A percentile compares a stretch with the other conserved stretches of the same genome.
phyloP scores from a whole-genome alignment of 2,888 invertebrate species.

The Acronicta psi region DNA sequence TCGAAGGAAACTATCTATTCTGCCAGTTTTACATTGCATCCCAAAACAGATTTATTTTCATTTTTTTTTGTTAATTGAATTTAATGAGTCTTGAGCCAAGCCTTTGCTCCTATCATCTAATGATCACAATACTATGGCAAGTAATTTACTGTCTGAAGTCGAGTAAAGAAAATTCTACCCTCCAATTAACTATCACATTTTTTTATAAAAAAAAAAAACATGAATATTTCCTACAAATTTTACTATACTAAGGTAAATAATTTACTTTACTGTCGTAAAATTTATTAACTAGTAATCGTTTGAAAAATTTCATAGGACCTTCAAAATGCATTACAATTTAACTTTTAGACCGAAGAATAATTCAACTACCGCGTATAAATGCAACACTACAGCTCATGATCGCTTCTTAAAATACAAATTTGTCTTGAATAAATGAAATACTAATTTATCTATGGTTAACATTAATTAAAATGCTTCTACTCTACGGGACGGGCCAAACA shows the following conservation, averaged over 20 bases:
- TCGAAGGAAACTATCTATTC: too few relatives aligned
- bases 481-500: conserved; percentile 50
- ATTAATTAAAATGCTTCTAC: conserved; percentile 36
- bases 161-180: background rate
- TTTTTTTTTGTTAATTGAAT: too few relatives aligned
- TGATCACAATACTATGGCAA: too few relatives aligned
- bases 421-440: conserved; percentile 34
- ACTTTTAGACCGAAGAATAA: too few relatives aligned
- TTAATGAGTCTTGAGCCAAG: too few relatives aligned
- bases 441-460: conserved; percentile 32
- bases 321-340: background rate
- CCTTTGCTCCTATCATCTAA: too few relatives aligned
- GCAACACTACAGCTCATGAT: conserved; percentile 44
- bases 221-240: conserved; percentile 3
- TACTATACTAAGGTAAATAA: background rate
- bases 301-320: background rate
- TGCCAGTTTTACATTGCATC: too few relatives aligned
- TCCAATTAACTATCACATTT: background rate
- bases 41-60: too few relatives aligned
- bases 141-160: too few relatives aligned
- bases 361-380: conserved; percentile 29
- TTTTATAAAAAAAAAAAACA: conserved; percentile 7
- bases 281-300: background rate
- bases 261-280: background rate
- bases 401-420: conserved; percentile 53